Conservation (phyloP, 2,113 vertebrate species). For the Poecile atricapillus region DNA sequence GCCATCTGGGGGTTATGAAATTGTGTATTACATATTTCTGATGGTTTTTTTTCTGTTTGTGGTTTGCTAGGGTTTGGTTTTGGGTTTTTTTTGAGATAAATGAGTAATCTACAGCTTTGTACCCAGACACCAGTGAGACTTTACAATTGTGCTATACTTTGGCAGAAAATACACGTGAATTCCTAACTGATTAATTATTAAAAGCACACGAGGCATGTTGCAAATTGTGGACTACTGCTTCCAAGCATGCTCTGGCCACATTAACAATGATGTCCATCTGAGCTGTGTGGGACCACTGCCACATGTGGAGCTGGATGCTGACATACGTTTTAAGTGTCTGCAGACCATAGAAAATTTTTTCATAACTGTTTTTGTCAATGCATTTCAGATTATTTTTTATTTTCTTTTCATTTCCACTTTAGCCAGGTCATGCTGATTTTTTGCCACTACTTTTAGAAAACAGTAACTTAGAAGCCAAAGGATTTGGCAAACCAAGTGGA, state of each 20-base stretch:
- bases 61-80: not conserved
- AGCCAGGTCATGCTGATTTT: not conserved
- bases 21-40: not conserved
- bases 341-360: not conserved
- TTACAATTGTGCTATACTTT: not conserved
- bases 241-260: not conserved
- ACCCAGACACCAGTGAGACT: not conserved
- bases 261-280: not conserved
- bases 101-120: not conserved
- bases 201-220: not conserved
- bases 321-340: rapidly evolving
- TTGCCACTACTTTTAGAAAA: not conserved
- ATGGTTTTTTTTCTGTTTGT: not conserved
- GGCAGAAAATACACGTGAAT: not conserved
- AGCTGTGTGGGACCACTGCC: not conserved
- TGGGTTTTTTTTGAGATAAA: not conserved
- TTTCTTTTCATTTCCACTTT: not conserved
- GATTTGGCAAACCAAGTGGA: not conserved
- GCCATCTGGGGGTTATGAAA: not conserved
- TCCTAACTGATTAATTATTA: not conserved
- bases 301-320: rapidly evolving
- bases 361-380: not conserved
- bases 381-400: not conserved
- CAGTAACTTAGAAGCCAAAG: not conserved
- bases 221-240: not conserved